Conservation (phyloP, 1,140 invertebrate species). For the Pogonognathellus flavescens region DNA sequence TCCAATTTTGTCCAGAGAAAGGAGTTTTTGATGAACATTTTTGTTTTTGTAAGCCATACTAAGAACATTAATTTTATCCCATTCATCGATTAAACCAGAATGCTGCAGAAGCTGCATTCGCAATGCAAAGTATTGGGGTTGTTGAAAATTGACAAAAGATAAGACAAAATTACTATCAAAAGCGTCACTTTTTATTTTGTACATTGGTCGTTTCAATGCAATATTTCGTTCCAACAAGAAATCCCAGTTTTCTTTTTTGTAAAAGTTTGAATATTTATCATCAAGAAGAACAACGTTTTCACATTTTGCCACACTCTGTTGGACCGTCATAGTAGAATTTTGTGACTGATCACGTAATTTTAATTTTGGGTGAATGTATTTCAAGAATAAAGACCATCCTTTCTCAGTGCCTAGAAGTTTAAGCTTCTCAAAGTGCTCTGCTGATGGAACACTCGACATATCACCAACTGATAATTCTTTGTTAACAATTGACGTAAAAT, state of each 20-base stretch:
- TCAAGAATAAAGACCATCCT: not conserved
- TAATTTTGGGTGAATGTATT: not conserved
- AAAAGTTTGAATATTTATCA: not conserved
- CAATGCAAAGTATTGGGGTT: not conserved
- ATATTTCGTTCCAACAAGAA: not conserved
- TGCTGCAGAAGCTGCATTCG: not conserved
- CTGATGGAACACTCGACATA: no score
- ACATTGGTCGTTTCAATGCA: not conserved
- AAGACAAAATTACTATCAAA: not conserved
- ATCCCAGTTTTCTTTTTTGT: not conserved
- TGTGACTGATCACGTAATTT: not conserved
- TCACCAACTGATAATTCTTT: no score
- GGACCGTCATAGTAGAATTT: not conserved
- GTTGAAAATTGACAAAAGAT: not conserved
- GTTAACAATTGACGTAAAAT: no score
- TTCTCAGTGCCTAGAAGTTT: no score
- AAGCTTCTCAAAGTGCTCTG: no score
- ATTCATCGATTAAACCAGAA: not conserved
- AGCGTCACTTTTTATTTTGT: not conserved
- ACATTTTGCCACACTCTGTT: not conserved
- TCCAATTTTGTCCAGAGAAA: not conserved
- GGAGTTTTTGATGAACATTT: not conserved
- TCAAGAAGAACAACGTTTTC: not conserved
- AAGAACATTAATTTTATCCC: not conserved
- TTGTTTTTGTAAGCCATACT: no score